Percentiles rank a stretch among this genome's conserved stretches.
Evolutionary conservation across 2,888 invertebrate genomes (phyloP).

Genomic region (Portevinia maculata): DNA sequence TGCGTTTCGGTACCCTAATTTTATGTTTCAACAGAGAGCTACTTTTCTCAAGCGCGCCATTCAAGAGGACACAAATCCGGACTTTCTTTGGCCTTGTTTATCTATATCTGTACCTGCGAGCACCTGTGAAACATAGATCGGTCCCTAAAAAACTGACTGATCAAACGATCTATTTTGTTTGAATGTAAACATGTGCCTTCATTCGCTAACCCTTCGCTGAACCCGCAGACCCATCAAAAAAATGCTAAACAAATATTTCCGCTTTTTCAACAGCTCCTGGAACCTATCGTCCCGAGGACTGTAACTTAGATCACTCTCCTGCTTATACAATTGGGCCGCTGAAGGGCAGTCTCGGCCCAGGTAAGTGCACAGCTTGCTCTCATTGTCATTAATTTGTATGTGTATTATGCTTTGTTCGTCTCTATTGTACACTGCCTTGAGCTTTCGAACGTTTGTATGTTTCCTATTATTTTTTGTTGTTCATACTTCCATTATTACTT

Average conservation of each 20-base stretch:
- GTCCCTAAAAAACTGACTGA: too few relatives aligned
- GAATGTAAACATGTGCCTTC: too few relatives aligned
- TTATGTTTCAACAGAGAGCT: too few relatives aligned
- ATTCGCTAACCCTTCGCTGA: background rate
- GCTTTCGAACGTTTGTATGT: conserved; percentile 21
- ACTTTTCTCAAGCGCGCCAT: too few relatives aligned
- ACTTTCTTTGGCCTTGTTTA: too few relatives aligned
- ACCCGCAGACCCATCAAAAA: background rate
- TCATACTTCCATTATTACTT: conserved; percentile 20
- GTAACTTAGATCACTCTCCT: conserved; percentile 81
- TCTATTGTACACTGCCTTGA: conserved; percentile 14
- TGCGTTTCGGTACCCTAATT: too few relatives aligned
- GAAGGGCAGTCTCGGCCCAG: conserved; percentile 81
- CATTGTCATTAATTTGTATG: conserved; percentile 17
- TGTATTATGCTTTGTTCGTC: conserved; percentile 32
- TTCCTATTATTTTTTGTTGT: conserved; percentile 15
- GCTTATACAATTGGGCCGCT: conserved; percentile 85
- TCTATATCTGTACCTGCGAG: too few relatives aligned
- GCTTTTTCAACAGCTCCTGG: conserved; percentile 84
- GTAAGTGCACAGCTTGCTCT: conserved; percentile 76
- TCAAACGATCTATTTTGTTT: too few relatives aligned
- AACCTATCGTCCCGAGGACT: conserved; percentile 85
- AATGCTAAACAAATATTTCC: conserved; percentile 11
- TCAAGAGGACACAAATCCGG: too few relatives aligned
- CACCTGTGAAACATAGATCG: too few relatives aligned